phyloP scores from a whole-genome alignment of 2,888 invertebrate species.

The Eustalomyia histrio region DNA sequence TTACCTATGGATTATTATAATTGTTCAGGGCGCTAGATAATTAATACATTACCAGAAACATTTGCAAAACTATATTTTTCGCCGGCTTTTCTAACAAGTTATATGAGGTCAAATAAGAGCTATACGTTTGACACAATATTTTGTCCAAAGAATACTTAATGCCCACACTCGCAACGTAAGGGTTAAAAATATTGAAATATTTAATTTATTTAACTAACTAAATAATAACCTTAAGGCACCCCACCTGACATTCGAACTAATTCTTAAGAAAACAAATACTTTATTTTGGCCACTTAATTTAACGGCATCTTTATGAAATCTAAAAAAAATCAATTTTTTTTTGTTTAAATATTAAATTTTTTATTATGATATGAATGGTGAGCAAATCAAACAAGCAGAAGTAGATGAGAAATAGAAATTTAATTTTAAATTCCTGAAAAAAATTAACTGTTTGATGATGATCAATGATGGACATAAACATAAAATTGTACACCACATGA shows the following conservation, averaged over 20 bases:
- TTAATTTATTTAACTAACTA: neutral
- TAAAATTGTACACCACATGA: conserved; percentile 61
- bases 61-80: no score
- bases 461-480: conserved; percentile 63
- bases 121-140: no score
- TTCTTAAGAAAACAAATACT: conserved; percentile 19
- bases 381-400: conserved; percentile 35
- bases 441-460: conserved; percentile 62
- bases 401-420: conserved; percentile 30
- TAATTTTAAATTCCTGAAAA: conserved; percentile 36
- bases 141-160: no score
- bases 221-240: neutral
- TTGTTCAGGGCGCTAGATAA: no score
- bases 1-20: no score
- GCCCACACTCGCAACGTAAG: no score
- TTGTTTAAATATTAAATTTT: conserved; percentile 41
- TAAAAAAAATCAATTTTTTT: conserved; percentile 20
- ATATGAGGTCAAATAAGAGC: no score
- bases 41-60: no score
- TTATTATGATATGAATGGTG: conserved; percentile 43
- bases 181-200: no score
- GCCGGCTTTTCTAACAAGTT: no score
- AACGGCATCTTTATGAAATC: conserved; percentile 23
- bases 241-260: conserved; percentile 20
- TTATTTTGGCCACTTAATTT: conserved; percentile 39